phyloP scores from a whole-genome alignment of 2,113 vertebrate species.

The Gallinago jamesoni region DNA sequence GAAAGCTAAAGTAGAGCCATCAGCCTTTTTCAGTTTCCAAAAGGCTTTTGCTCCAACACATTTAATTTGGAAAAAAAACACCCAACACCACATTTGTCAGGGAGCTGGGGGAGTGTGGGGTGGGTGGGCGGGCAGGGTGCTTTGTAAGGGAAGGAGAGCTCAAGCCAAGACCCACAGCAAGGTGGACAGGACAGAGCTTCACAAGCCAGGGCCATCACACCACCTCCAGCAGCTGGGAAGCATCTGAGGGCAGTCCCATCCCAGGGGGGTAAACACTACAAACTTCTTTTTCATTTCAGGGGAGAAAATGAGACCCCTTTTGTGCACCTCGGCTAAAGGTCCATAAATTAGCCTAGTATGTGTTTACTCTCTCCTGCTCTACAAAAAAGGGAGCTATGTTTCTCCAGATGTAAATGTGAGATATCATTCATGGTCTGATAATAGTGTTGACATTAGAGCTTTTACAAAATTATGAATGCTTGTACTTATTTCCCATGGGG shows the following conservation, averaged over 20 bases:
- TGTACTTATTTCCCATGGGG: not conserved
- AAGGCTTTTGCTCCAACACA: not conserved
- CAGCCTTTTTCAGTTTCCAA: not conserved
- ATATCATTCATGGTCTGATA: not conserved
- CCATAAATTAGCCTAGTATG: rapidly evolving
- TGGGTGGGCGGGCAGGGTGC: too few relatives aligned
- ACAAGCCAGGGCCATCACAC: rapidly evolving
- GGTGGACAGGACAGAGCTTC: not conserved
- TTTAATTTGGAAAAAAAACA: not conserved
- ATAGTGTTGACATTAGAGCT: not conserved
- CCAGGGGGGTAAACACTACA: not conserved
- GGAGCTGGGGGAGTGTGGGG: not conserved
- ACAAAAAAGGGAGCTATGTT: not conserved
- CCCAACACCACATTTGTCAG: not conserved
- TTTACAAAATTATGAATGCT: not conserved
- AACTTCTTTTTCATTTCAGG: not conserved
- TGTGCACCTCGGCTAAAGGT: not conserved
- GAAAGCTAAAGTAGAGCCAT: not conserved
- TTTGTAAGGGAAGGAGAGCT: not conserved
- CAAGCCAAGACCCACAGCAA: not conserved
- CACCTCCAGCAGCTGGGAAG: too few relatives aligned
- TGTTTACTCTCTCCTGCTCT: not conserved
- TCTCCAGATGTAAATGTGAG: not conserved
- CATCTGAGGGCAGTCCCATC: not conserved
- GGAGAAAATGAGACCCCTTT: not conserved